Evolutionary conservation across 2,888 invertebrate species (phyloP), one percentile per base, ranked within the genome.

Genomic region (Drosophila buzzatii): DNA sequence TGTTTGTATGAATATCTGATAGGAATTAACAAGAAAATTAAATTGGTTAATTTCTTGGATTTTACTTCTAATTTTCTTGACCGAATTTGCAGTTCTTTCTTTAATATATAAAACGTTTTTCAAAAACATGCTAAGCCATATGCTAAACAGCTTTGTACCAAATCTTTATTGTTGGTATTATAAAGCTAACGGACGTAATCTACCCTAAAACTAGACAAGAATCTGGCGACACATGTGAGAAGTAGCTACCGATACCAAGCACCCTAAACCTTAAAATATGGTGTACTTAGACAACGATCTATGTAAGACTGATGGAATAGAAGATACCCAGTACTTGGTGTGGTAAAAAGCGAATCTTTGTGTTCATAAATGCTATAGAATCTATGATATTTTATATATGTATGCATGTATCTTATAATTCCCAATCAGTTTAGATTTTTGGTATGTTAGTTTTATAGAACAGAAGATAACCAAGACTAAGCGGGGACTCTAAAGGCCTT

Each of bases 241-340:
- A 52, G 64, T 58, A 61, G 63, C 53, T 59, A 73, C 58, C 45
- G 64, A 42, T 55, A 37, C 42, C 49, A 63, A 51, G 53, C 52
- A 57, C 37, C 56, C 63, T 27, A 60, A 67, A 39, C 45, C 35
- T 9, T 16, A 20, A 37, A 35, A 35, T 37, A 18, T 33, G 31
- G 6, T 18, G 18, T 20, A 20, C 52, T 35, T 35, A 20, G 12
- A 3, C 41, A 41, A 27, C 20, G 18, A 47, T 59, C 56, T 10
- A 6, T n/a, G 27, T 9, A 9, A 9, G 5, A 31, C 10, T 49
- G 49, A 49, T 49, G 3, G 12, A 18, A 7, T 12, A 18, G 0
- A 5, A 53, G 16, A 66, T 73, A 59, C 76, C 14, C 47, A 12
- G 39, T 56, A 51, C 27, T 27, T 27, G 4, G 27, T 27, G 6